Evolutionary conservation across 2,797 vertebrate species (phyloP), one percentile per base, ranked within the genome.

Genomic region (Trematomus bernacchii): DNA sequence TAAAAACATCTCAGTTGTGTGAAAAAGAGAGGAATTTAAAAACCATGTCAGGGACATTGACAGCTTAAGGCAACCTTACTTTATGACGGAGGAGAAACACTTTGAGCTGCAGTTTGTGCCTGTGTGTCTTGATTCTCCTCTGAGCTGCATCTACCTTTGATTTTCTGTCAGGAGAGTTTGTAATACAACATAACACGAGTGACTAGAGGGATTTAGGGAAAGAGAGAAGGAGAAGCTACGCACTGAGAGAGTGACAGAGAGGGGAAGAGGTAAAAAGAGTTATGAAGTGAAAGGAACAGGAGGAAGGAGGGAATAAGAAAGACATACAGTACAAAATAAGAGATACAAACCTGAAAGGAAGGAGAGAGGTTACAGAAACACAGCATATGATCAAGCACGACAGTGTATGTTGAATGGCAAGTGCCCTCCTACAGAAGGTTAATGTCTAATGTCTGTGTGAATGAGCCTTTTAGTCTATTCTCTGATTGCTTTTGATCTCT

Each of bases 91-190:
- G 58, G 50, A 46, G 27, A 66, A 73, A 76, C 21, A 64, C 27
- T 51, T 12, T 47, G 44, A 58, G 48, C 74, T 59, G 44, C 23
- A 72, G 23, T 62, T 27, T 9, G 62, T n/a, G 54, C 61, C 53
- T 53, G 44, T 48, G 66, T 73, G 70, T 73, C 10, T 61, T 46
- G 27, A 62, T 64, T 62, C 48, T 71, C 73, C 62, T 69, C 52
- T 44, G 66, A 81, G 82, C 65, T 43, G 71, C 71, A 66, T 86
- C 66, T 78, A 61, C 44, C 79, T 90, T 89, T 87, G 76, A 87
- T 84, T 88, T 87, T 74, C 82, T 85, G 84, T 84, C 76, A 84
- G 23, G 68, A 78, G 73, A 76, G 75, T 71, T 79, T 87, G 81
- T 87, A 89, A 73, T 71, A 85, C 76, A 72, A 70, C 71, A 70